Evolutionary conservation across 2,113 vertebrate species (phyloP).

Genomic region (Tauraco erythrolophus): DNA sequence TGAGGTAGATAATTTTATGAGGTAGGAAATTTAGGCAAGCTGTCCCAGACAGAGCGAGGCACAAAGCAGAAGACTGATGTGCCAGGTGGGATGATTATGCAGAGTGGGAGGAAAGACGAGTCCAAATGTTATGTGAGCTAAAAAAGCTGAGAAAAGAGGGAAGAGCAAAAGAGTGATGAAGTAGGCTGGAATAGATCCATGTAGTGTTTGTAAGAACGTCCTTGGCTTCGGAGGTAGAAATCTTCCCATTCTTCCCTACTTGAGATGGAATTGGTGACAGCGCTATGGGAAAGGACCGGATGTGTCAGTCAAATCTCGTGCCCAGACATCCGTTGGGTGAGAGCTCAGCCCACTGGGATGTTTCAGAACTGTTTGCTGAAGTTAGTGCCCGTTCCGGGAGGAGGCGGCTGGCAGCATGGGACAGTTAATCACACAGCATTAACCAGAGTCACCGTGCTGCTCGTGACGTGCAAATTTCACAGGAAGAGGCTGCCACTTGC

Average conservation of each 20-base stretch:
- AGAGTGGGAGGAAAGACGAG: neutral
- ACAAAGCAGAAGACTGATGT: neutral
- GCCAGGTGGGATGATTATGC: neutral
- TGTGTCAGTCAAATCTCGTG: neutral
- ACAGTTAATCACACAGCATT: neutral
- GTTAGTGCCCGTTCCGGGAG: accelerated
- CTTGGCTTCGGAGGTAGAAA: neutral
- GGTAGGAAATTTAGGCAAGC: neutral
- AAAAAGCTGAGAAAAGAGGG: neutral
- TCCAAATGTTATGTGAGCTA: neutral
- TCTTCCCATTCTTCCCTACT: neutral
- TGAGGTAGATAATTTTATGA: neutral
- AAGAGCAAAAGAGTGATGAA: neutral
- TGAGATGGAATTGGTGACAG: neutral
- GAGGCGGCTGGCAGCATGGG: neutral
- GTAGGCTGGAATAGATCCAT: neutral
- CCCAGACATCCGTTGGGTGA: neutral
- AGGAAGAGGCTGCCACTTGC: accelerated
- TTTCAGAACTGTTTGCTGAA: neutral
- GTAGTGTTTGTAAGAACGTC: neutral
- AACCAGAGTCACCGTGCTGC: neutral
- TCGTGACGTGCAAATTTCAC: accelerated
- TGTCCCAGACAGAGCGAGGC: neutral
- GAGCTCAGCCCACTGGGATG: neutral
- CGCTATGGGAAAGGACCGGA: neutral